Percentiles rank a stretch among this genome's conserved stretches.
Evolutionary conservation across 1,140 invertebrate species (phyloP).

Genomic region (Heliconius nattereri): DNA sequence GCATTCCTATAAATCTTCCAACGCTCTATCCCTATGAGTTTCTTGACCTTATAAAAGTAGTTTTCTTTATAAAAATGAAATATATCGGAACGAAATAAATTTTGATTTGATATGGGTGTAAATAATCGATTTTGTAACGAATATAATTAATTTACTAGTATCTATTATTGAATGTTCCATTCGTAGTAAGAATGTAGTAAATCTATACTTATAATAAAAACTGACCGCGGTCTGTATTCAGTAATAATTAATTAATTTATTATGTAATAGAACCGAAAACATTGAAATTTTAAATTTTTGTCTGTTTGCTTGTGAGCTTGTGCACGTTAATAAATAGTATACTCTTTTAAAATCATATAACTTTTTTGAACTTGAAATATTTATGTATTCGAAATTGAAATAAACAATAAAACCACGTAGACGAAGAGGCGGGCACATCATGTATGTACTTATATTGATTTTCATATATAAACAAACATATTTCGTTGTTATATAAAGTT

Average conservation of each 20-base stretch:
- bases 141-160: background rate
- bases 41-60: conserved; percentile 44
- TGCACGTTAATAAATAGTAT: too few relatives aligned
- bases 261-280: too few relatives aligned
- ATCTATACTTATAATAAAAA: background rate
- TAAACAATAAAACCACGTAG: background rate
- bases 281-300: too few relatives aligned
- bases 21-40: conserved; percentile 55
- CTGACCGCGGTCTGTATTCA: too few relatives aligned
- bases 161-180: background rate
- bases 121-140: conserved; percentile 25
- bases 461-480: too few relatives aligned
- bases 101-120: conserved; percentile 11
- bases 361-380: background rate
- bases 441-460: too few relatives aligned
- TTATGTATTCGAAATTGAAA: too few relatives aligned
- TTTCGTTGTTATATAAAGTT: too few relatives aligned
- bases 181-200: background rate
- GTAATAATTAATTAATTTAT: too few relatives aligned
- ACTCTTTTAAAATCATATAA: too few relatives aligned
- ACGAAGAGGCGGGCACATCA: too few relatives aligned
- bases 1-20: conserved; percentile 69
- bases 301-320: too few relatives aligned
- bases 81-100: conserved; percentile 21
- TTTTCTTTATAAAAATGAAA: conserved; percentile 29